Evolutionary conservation across 30 jellyfish, hydroid and myxozoan genomes (phyloP), one percentile per base, ranked within the genome.

Genomic region (Pseudorhiza aurosa): DNA sequence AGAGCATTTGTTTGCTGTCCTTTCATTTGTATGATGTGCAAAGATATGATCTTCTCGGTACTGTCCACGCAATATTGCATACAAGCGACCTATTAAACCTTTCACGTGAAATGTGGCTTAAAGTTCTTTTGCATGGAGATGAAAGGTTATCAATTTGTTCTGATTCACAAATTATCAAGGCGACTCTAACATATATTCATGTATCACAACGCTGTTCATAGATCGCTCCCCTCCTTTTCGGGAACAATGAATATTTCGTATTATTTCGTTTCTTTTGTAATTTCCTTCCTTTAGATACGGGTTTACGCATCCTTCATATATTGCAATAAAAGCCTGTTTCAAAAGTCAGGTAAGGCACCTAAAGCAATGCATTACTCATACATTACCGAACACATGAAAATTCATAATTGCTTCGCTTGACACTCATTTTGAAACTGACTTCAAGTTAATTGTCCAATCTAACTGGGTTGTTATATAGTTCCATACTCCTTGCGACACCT

Each of bases 1-100:
- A 65, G 63, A 43, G 26, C 36, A 65, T 35, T 65, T 67, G 14
- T 42, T 67, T 36, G 81, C 81, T 67, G 81, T 63, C 42, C 77
- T 63, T 0, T 63, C 57, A 63, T 33, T 63, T 29, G 77, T 63
- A 63, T 29, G 77, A 30, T 63, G 77, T 63, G 11, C 28, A 36
- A 22, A 63, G 71, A 71, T 45, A 32, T 45, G 55, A 25, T 71
- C 59, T 71, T 71, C 71, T 46, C 85, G 55, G 51, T 30, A 71
- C 70, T 24, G 72, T 71, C 36, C 45, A 47, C 26, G 71, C 85
- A 24, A 71, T 1, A 72, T 72, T 47, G 58, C 74, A 6, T 44
- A 14, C 31, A 53, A 1, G 53, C 14, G 74, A 62, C 73, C 57
- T 72, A 21, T 28, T 56, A 49, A 72, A 32, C 74, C 86, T 37